Evolutionary conservation across 2,888 invertebrate species (phyloP).

Genomic region (Zaprionus lineosus): DNA sequence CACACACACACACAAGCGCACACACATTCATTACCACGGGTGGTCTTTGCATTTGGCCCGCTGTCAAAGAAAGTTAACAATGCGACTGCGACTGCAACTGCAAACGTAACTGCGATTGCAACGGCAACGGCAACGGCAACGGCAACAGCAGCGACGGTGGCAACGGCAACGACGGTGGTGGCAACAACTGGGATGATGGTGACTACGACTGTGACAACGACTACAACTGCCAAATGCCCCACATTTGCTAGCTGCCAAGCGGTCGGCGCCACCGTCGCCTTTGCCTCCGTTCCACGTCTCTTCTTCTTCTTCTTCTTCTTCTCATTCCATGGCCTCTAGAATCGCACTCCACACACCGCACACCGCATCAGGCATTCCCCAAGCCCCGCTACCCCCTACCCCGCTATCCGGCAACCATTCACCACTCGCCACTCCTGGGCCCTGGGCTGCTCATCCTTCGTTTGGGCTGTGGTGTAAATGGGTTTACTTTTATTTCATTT

Average conservation of each 20-base stretch:
- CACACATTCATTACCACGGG: slow-evolving; percentile 29
- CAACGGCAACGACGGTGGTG: slow-evolving; percentile 10
- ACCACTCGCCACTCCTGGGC: slow-evolving; percentile 37
- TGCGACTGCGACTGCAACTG: slow-evolving; percentile 49
- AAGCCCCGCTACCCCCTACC: slow-evolving; percentile 63
- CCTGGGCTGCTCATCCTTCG: slow-evolving; percentile 35
- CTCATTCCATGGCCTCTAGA: too few relatives aligned
- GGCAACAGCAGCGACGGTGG: slow-evolving; percentile 12
- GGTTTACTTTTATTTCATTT: slow-evolving; percentile 79
- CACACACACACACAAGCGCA: neutral
- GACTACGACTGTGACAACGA: slow-evolving; percentile 29
- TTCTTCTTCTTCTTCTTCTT: neutral
- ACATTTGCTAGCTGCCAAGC: slow-evolving; percentile 68
- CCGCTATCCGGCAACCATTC: slow-evolving; percentile 60
- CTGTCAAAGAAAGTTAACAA: slow-evolving; percentile 77
- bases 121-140: slow-evolving; percentile 33
- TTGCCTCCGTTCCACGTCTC: neutral
- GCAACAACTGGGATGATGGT: neutral
- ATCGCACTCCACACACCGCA: too few relatives aligned
- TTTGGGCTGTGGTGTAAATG: slow-evolving; percentile 69
- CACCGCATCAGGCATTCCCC: neutral
- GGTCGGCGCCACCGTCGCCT: slow-evolving; percentile 43
- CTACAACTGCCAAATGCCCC: slow-evolving; percentile 70
- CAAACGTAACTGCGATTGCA: slow-evolving; percentile 9
- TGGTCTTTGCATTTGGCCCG: slow-evolving; percentile 59